Evolutionary conservation across 1,140 invertebrate genomes (phyloP), one percentile per base, ranked within the genome.

Genomic region (Papilio helenus): DNA sequence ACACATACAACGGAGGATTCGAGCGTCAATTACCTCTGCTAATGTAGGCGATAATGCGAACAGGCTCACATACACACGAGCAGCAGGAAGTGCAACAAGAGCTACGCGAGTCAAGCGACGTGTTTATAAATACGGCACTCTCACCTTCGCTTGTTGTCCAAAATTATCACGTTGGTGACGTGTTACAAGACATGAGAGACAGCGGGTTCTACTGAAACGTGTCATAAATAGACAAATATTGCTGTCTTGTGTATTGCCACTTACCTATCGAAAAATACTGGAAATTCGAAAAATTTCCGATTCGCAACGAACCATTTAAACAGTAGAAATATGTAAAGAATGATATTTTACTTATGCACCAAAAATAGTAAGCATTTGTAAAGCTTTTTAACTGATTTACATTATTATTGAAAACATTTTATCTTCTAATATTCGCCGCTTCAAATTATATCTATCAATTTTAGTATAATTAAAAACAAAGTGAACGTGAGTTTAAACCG

Each of bases 111-210:
- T 79, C 76, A 84, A 79, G 79, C 82, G 88, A 86, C 84, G 77
- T 87, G 84, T 89, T 90, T 90, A 90, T 91, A 88, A 91, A 91
- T 90, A 89, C 81, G 79, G 55, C 81, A 85, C 87, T 88, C 88
- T 91, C 89, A 90, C 90, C 90, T 91, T 91, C 89, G 83, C 86
- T 84, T 83, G 82, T 79, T 86, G 85, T 80, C 87, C 88, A 86
- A 90, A 91, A 91, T 91, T 90, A 91, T 90, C 86, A 86, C 87
- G 85, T 84, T 82, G 79, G 20, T 72, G 65, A 5, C 14, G 76
- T 55, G 82, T 34, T 20, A 34, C n/a, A 81, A 79, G 79, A 3
- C 55, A 82, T 46, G 78, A 81, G 81, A 34, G 23, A 58, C 18
- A 79, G 83, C 83, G 81, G 20, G 4, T 16, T 46, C 14, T 73